These are phyloP conservation scores for Patella caerulea DNA, from an alignment of 2,888 invertebrate species.

Conservation along the genomic window DNA sequence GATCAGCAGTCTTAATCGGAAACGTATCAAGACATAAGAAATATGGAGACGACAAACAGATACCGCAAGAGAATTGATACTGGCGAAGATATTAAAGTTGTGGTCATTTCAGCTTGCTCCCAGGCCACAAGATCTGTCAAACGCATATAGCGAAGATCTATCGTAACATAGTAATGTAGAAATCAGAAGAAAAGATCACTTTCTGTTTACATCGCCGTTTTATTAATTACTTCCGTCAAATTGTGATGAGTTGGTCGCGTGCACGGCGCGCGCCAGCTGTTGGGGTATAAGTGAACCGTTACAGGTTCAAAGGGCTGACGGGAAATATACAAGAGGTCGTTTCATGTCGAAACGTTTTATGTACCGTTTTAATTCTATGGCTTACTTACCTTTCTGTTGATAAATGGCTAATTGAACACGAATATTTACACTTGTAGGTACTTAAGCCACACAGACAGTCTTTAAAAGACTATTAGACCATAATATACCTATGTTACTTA, in stretches of 20 bases:
- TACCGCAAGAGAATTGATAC: too few relatives aligned
- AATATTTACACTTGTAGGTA: constrained; percentile 9
- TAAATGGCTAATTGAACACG: constrained; percentile 5
- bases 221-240: constrained; percentile 13
- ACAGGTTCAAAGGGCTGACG: constrained; percentile 1
- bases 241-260: constrained; percentile 7
- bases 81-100: too few relatives aligned
- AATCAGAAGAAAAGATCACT: not conserved
- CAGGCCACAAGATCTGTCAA: too few relatives aligned
- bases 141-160: too few relatives aligned
- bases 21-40: too few relatives aligned
- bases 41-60: too few relatives aligned
- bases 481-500: not conserved
- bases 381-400: not conserved
- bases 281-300: constrained; percentile 2
- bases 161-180: not conserved
- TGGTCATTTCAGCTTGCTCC: too few relatives aligned
- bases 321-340: constrained; percentile 8
- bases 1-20: too few relatives aligned
- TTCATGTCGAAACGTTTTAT: constrained; percentile 7
- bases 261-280: constrained; percentile 4
- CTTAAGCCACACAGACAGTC: not conserved
- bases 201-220: not conserved
- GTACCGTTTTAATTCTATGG: not conserved
- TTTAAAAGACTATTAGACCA: constrained; percentile 2